Percentiles rank a stretch among this genome's conserved stretches.
Conservation (phyloP, 2,113 vertebrate species). For the Tupaia chinensis region DNA sequence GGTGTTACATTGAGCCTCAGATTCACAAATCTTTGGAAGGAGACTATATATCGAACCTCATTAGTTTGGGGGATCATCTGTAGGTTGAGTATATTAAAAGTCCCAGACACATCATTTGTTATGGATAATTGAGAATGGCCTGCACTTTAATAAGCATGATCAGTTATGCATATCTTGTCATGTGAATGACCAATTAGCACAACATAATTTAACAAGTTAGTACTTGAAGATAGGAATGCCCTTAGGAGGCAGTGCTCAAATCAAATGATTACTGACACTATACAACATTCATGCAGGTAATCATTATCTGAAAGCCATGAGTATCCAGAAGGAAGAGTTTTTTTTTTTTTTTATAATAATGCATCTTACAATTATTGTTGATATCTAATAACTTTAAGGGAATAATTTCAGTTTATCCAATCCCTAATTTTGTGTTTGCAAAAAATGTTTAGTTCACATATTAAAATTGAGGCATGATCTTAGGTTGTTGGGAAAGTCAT, state of each 20-base stretch:
- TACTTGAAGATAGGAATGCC: constrained; percentile 43
- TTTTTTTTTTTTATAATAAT: constrained; percentile 62
- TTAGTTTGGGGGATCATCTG: not conserved
- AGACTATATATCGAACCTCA: not conserved
- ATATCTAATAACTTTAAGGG: constrained; percentile 15
- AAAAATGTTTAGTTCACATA: constrained; percentile 11
- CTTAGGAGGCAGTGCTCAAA: constrained; percentile 59
- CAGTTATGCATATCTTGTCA: constrained; percentile 67
- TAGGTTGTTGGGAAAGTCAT: not conserved
- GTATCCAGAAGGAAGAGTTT: constrained; percentile 59
- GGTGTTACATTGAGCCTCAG: not conserved
- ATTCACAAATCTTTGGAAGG: constrained; percentile 19
- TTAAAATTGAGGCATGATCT: not conserved
- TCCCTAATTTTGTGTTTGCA: constrained; percentile 35
- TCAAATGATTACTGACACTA: constrained; percentile 61
- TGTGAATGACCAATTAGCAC: constrained; percentile 66
- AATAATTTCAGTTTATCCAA: constrained; percentile 5
- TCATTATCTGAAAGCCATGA: constrained; percentile 60
- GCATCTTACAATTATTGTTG: constrained; percentile 31
- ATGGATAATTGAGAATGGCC: constrained; percentile 28
- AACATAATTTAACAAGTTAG: constrained; percentile 62
- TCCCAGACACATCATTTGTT: constrained; percentile 7
- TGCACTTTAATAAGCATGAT: constrained; percentile 65
- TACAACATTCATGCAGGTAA: constrained; percentile 18
- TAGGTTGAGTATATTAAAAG: constrained; percentile 28